These are phyloP conservation scores for Heliangelus exortis DNA, from an alignment of 2,797 vertebrate species.

Conservation along the genomic window DNA sequence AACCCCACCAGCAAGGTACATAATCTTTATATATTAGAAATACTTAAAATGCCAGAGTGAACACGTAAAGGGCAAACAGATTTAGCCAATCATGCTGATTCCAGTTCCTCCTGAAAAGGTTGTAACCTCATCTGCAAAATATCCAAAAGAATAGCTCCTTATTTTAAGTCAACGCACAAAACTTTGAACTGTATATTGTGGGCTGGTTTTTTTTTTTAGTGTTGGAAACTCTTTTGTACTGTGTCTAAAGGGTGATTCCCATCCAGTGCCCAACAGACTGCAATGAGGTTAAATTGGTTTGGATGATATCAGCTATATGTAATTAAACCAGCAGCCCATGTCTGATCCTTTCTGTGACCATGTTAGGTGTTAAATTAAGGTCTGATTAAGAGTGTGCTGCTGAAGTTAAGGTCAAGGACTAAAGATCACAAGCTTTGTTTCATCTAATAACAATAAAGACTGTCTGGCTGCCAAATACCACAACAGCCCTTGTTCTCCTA, in stretches of 20 bases:
- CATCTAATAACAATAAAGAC: constrained; percentile 77
- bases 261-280: constrained; percentile 11
- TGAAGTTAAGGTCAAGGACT: constrained; percentile 77
- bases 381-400: constrained; percentile 71
- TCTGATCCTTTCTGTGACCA: constrained; percentile 72
- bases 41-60: background rate
- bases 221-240: constrained; percentile 1
- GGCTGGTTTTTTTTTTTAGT: background rate
- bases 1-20: background rate
- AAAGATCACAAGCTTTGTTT: constrained; percentile 73
- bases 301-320: constrained; percentile 73
- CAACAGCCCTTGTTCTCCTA: constrained; percentile 71
- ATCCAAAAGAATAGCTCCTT: background rate
- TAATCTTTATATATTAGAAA: constrained; percentile 7
- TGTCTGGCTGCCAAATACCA: constrained; percentile 73
- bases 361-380: constrained; percentile 79
- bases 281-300: constrained; percentile 69
- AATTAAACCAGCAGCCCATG: constrained; percentile 74
- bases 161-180: background rate
- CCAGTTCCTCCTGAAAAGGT: background rate
- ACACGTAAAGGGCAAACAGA: constrained; percentile 8
- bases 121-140: background rate
- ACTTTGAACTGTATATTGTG: background rate
- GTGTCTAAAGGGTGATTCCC: constrained; percentile 12
- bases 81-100: background rate